Evolutionary conservation across 64 coral and sea anemone species (phyloP), one percentile per base, ranked within the genome.

Genomic region (Dendronephthya gigantea): DNA sequence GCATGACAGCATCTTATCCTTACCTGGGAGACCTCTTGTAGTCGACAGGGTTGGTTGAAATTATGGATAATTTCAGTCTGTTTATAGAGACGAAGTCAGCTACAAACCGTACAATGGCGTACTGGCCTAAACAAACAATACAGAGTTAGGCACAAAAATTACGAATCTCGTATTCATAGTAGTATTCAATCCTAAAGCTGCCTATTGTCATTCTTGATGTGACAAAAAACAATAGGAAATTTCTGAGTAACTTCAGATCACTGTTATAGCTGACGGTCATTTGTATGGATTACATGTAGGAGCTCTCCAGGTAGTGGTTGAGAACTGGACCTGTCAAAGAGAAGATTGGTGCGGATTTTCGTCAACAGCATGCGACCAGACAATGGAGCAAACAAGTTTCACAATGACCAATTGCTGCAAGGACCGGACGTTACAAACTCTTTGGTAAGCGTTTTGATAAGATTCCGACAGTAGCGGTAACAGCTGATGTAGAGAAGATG

Each of bases 341-440:
- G 30, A 79, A 79, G 72, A 79, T 79, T 33, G 72, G 12, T 79
- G 30, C 72, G 72, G 72, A 79, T 79, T 79, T 79, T 79, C 72
- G 10, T 79, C 36, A 79, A 79, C 72, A 8, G 72, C 72, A 79
- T 79, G 72, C 30, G 72, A 79, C 36, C 72, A 79, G 72, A 29
- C 36, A 1, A 79, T 79, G 72, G 72, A 79, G 37, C 72, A 79
- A 79, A 79, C 72, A 4, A n/a, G n/a, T n/a, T n/a, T n/a, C n/a
- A n/a, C n/a, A 76, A 76, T 30, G 69, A 76, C 31, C 69, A 76
- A 38, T 29, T 76, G n/a, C 69, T 76, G 1, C 69, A 76, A 34
- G 69, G 69, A 76, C 69, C 69, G 13, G 69, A 76, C 31, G 13
- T 10, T 16, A 76, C 69, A 38, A 76, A 76, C 34, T 76, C 69